Conservation (phyloP, 2,888 invertebrate species). For the Protophormia terraenovae region DNA sequence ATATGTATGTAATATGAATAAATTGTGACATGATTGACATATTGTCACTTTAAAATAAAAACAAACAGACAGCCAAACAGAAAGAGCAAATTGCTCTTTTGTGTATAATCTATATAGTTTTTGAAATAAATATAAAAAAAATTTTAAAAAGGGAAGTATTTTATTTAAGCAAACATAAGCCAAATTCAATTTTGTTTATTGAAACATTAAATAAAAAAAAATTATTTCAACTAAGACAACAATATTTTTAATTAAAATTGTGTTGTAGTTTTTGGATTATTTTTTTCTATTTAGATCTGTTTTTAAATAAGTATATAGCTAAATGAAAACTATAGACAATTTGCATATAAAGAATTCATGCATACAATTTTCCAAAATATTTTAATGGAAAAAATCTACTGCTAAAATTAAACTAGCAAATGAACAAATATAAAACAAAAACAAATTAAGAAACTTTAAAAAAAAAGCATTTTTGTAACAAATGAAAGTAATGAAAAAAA, state of each 20-base stretch:
- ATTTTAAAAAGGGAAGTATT: too few species aligned
- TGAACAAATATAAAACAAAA: constrained; percentile 15
- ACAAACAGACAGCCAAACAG: neutral
- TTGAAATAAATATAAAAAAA: too few species aligned
- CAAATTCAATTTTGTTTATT: constrained; percentile 1
- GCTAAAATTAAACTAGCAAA: constrained; percentile 2
- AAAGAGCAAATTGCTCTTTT: neutral
- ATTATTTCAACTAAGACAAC: neutral
- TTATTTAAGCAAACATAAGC: constrained; percentile 22
- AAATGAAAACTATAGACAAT: constrained; percentile 5
- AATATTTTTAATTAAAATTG: constrained; percentile 35
- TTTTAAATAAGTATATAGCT: constrained; percentile 10
- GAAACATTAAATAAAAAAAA: neutral
- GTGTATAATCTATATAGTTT: too few species aligned
- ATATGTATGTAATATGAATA: neutral
- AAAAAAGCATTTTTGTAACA: too few species aligned
- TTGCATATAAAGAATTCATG: constrained; percentile 53
- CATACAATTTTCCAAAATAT: constrained; percentile 29
- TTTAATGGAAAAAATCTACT: constrained; percentile 25
- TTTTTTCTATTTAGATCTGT: neutral
- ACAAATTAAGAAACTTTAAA: too few species aligned
- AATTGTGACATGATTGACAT: constrained; percentile 55
- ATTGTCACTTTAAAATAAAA: constrained; percentile 40
- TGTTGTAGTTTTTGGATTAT: neutral
- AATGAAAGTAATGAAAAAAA: too few species aligned